Conservation (phyloP, 2,113 vertebrate species). For the Scalopus aquaticus region DNA sequence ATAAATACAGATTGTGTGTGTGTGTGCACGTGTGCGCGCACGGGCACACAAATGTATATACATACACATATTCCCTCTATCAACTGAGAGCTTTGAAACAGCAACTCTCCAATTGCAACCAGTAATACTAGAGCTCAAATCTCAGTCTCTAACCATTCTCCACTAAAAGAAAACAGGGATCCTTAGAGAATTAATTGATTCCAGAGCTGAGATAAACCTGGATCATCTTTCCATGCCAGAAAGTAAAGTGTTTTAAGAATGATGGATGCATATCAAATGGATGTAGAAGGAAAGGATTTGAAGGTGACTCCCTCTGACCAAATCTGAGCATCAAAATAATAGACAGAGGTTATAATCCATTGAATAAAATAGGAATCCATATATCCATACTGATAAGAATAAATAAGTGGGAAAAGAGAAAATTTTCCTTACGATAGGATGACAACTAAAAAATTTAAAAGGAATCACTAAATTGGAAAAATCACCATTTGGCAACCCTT, state of each 20-base stretch:
- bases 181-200: not conserved
- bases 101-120: not conserved
- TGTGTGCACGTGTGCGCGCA: too few species aligned
- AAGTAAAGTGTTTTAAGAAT: not conserved
- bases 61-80: not conserved
- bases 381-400: not conserved
- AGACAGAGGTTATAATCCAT: not conserved
- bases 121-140: not conserved
- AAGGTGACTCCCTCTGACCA: not conserved
- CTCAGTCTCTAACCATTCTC: slow-evolving; percentile 4
- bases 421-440: not conserved
- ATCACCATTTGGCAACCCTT: not conserved
- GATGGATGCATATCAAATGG: not conserved
- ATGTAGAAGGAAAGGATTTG: not conserved
- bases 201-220: not conserved
- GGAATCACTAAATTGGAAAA: not conserved
- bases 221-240: not conserved
- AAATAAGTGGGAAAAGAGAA: not conserved
- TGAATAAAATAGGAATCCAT: not conserved
- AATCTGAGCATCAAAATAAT: not conserved
- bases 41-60: not conserved
- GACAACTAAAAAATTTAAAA: not conserved
- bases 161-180: not conserved
- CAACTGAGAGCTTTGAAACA: not conserved
- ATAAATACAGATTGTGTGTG: not conserved